A percentile compares a stretch with the other conserved stretches of the same genome.
These are phyloP conservation scores for Pseudomyrmex concolor DNA, from an alignment of 1,140 invertebrate species.

Conservation along the genomic window DNA sequence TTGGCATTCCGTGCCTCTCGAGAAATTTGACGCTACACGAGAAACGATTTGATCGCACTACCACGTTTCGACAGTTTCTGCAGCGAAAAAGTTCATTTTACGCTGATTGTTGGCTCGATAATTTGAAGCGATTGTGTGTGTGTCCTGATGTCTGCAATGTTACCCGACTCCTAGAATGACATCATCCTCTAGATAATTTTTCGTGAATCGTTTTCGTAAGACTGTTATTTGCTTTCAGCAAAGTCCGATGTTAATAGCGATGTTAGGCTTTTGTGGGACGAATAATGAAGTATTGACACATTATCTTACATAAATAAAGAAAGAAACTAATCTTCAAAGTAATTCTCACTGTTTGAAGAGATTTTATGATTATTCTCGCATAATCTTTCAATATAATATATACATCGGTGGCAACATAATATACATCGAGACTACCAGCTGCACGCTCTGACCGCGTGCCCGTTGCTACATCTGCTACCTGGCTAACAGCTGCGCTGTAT, in stretches of 20 bases:
- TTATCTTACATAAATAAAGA: too few relatives aligned
- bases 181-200: too few relatives aligned
- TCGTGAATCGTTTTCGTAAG: too few relatives aligned
- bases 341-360: too few relatives aligned
- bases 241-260: too few relatives aligned
- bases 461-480: constrained; percentile 78
- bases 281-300: too few relatives aligned
- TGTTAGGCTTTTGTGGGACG: too few relatives aligned
- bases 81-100: constrained; percentile 25
- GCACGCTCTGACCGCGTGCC: constrained; percentile 29
- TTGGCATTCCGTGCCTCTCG: neutral
- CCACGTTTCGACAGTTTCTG: neutral
- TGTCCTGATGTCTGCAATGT: neutral
- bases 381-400: neutral
- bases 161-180: neutral
- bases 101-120: neutral
- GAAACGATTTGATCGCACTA: neutral
- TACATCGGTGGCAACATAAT: too few relatives aligned
- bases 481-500: constrained; percentile 73
- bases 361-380: neutral
- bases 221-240: too few relatives aligned
- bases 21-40: constrained; percentile 47
- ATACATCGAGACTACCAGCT: constrained; percentile 54
- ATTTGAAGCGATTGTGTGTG: neutral
- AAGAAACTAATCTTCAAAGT: too few relatives aligned